These are phyloP conservation scores for Tamias sibiricus DNA, from an alignment of 2,113 vertebrate species.

Conservation along the genomic window DNA sequence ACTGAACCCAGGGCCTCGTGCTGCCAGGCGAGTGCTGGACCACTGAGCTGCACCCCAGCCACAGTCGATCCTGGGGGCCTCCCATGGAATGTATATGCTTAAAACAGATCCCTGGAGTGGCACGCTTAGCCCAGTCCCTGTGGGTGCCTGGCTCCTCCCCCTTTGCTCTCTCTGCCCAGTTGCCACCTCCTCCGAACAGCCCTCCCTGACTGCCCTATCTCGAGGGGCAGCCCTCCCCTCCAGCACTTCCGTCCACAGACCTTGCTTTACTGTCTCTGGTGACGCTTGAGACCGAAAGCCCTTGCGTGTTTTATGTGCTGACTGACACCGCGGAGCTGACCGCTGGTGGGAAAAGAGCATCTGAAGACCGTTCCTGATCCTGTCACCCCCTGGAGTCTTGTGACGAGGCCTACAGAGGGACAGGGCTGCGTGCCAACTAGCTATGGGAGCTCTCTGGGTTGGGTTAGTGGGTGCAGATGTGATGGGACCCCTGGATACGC, in stretches of 20 bases:
- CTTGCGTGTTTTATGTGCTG: background rate
- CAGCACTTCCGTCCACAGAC: background rate
- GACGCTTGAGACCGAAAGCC: background rate
- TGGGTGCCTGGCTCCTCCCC: no score
- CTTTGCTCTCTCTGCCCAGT: background rate
- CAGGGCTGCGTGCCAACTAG: accelerated
- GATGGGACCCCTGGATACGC: background rate
- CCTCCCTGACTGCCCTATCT: background rate
- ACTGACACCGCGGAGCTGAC: accelerated
- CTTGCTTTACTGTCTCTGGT: background rate
- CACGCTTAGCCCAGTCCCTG: accelerated
- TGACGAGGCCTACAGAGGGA: background rate
- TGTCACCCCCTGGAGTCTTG: background rate
- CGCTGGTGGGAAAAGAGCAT: background rate
- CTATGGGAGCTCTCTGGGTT: background rate
- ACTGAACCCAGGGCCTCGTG: no score
- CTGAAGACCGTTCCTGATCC: background rate
- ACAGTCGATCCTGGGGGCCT: background rate
- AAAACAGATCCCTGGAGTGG: background rate
- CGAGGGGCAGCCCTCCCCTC: background rate
- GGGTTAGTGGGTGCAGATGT: background rate
- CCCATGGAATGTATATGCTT: background rate
- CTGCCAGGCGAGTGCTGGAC: background rate
- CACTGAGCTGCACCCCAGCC: background rate
- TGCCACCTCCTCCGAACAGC: background rate